phyloP scores from a whole-genome alignment of 2,888 invertebrate genomes.

The Mamestra brassicae region DNA sequence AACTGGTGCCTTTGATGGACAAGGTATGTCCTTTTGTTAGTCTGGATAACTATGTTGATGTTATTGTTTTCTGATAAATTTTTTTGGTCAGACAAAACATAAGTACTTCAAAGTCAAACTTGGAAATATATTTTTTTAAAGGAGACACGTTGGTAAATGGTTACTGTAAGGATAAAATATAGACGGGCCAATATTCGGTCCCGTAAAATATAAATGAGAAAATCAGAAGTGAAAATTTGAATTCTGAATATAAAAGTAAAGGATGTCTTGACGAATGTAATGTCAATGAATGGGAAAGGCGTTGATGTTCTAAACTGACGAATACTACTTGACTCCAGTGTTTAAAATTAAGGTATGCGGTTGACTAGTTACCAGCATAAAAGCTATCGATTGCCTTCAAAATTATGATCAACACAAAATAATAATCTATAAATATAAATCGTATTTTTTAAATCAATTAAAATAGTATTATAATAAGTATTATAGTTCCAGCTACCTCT shows the following conservation, averaged over 20 bases:
- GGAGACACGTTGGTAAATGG: no score
- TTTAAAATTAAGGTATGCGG: background rate
- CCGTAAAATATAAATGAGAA: no score
- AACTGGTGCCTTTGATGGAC: background rate
- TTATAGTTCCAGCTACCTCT: constrained; percentile 71
- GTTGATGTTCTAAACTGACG: no score
- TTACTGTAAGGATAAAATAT: background rate
- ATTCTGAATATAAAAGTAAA: no score
- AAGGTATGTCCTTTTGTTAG: background rate
- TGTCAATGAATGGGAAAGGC: no score
- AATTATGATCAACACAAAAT: background rate
- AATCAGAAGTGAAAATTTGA: no score
- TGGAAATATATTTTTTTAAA: background rate
- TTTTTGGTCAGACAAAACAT: background rate
- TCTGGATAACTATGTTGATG: constrained; percentile 7
- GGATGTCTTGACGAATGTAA: no score
- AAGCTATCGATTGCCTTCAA: background rate
- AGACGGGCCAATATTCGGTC: background rate
- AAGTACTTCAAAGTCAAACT: background rate
- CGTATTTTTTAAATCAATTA: background rate
- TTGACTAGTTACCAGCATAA: background rate
- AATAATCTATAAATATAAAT: background rate
- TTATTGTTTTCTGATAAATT: constrained; percentile 16
- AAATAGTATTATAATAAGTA: background rate
- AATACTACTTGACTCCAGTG: background rate